Evolutionary conservation across 2,888 invertebrate genomes (phyloP).

Genomic region (Aphrophora alni): DNA sequence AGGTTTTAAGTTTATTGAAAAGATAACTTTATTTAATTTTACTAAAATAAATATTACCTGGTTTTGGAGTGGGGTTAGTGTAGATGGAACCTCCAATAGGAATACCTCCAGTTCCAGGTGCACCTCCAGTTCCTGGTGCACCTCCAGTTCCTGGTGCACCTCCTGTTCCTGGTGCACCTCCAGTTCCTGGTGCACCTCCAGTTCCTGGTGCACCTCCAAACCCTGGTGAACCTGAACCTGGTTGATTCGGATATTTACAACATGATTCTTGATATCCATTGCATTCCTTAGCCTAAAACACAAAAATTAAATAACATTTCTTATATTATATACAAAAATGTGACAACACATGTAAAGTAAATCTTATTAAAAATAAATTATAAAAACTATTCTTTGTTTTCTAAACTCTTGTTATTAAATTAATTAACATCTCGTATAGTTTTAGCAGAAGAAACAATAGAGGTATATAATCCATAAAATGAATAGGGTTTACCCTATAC

Average conservation of each 20-base stretch:
- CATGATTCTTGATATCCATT: not conserved
- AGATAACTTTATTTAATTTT: no score
- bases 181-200: not conserved
- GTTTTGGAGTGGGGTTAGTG: slow-evolving; percentile 19
- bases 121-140: not conserved
- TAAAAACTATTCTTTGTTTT: no score
- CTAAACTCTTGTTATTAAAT: no score
- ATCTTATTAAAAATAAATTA: no score
- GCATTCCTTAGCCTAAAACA: not conserved
- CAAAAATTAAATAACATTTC: no score
- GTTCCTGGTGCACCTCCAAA: not conserved
- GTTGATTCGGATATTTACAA: not conserved
- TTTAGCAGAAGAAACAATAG: no score
- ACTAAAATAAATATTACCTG: not conserved
- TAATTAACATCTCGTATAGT: no score
- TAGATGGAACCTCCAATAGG: slow-evolving; percentile 47
- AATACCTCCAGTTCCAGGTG: slow-evolving; percentile 24
- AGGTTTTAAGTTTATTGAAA: no score
- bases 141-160: not conserved
- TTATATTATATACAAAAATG: no score
- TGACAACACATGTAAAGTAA: no score
- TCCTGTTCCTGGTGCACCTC: not conserved
- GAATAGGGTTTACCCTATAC: no score
- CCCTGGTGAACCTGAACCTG: not conserved
- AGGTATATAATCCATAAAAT: no score